A percentile compares a stretch with the other conserved stretches of the same genome.
These are phyloP conservation scores for Echinometra lucunter DNA, from an alignment of 53 echinoderm and acorn worm species.

Conservation along the genomic window DNA sequence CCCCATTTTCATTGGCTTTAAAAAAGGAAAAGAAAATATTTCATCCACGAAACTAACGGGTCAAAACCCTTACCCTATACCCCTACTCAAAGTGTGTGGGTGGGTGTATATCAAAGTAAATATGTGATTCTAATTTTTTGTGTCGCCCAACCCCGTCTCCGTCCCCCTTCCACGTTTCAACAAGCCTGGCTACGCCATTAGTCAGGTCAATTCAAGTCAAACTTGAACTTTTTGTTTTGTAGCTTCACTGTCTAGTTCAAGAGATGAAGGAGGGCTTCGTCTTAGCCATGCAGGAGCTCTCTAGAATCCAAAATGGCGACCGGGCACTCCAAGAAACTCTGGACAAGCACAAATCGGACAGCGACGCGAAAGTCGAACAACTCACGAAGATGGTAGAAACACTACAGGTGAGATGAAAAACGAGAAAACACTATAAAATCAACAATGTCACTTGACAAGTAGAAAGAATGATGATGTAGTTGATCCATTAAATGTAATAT, in stretches of 20 bases:
- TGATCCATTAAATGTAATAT: too few relatives aligned
- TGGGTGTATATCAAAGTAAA: too few relatives aligned
- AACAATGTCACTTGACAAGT: too few relatives aligned
- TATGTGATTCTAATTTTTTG: too few relatives aligned
- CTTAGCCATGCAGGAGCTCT: slow-evolving; percentile 86
- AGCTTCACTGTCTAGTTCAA: slow-evolving; percentile 86
- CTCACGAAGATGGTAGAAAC: slow-evolving; percentile 65
- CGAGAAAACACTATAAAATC: neutral
- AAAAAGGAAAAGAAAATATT: too few relatives aligned
- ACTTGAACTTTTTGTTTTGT: neutral
- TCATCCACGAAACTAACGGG: too few relatives aligned
- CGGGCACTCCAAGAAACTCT: slow-evolving; percentile 74
- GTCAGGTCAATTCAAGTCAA: neutral
- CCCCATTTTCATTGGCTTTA: too few relatives aligned
- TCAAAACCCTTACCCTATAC: too few relatives aligned
- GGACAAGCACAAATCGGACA: slow-evolving; percentile 75
- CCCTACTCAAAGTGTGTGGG: too few relatives aligned
- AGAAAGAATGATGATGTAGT: too few relatives aligned
- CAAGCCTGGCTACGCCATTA: neutral
- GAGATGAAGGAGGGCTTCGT: slow-evolving; percentile 96
- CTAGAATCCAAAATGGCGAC: slow-evolving; percentile 85
- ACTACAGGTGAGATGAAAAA: slow-evolving; percentile 25
- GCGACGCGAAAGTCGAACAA: slow-evolving; percentile 68
- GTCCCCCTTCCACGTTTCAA: neutral
- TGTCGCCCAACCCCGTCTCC: too few relatives aligned